Evolutionary conservation across 2,797 vertebrate species (phyloP), one percentile per base, ranked within the genome.

Genomic region (Trachurus trachurus): DNA sequence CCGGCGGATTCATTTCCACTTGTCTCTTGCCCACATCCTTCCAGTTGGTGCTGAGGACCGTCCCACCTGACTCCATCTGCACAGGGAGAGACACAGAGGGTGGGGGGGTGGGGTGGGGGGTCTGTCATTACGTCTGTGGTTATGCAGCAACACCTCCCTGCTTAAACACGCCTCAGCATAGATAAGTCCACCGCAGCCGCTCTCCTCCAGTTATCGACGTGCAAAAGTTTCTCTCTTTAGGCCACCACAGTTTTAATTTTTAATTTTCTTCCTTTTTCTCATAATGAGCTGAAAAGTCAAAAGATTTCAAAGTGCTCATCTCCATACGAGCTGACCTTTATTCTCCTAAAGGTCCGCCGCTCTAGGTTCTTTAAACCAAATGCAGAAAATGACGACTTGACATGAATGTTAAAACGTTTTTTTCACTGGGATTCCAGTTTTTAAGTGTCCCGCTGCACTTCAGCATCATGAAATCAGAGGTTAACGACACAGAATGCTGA

Each of bases 11-110:
- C 80, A 98, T 95, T 3, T 98, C 97, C 84, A 99, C 97, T 94
- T 95, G 98, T 83, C 95, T 96, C 94, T 96, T 98, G 78, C 96
- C 96, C 76, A 99, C 97, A 67, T 99, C 98, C 72, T 92, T 95
- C 98, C 98, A 99, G 93, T 99, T 99, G 89, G 98, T 99, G 94
- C 98, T 99, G 89, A 99, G 95, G 90, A 99, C 98, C 0, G 98
- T 99, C 39, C 98, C 98, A 70, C 96, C 97, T 15, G 98, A 99
- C 94, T 99, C 98, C 97, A 97, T 98, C 98, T 99, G 96, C 69
- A 78, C 6, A 57, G 53, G 82, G 78, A 65, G 49, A 69, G 26
- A 80, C 16, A 66, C 11, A 52, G 22, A 49, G n/a, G 10, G 44
- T 22, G 65, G 66, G 19, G 52, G 50, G 26, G 3, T 1, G 26